Conservation (phyloP, 2,888 invertebrate genomes). For the Cheiracanthium punctorium region DNA sequence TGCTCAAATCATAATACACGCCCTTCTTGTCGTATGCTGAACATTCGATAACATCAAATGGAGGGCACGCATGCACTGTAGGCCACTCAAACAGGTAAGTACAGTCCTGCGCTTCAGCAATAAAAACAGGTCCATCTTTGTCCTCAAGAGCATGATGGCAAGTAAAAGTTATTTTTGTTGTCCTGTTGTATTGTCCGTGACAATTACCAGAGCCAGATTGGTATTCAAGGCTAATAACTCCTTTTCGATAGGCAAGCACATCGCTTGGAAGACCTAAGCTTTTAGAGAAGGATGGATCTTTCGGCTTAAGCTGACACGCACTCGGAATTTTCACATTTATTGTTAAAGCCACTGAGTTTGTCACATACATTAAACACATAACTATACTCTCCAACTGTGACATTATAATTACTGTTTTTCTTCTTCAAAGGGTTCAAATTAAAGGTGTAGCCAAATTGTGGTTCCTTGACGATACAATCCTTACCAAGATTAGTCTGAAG, state of each 20-base stretch:
- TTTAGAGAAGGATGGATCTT: slow-evolving; percentile 35
- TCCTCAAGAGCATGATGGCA: slow-evolving; percentile 61
- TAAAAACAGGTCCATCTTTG: slow-evolving; percentile 56
- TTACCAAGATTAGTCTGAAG: slow-evolving; percentile 71
- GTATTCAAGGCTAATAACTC: slow-evolving; percentile 56
- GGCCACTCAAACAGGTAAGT: slow-evolving; percentile 71
- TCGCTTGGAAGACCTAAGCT: slow-evolving; percentile 53
- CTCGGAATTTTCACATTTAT: slow-evolving; percentile 58
- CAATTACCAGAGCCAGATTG: slow-evolving; percentile 55
- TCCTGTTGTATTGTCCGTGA: slow-evolving; percentile 57
- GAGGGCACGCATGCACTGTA: slow-evolving; percentile 70
- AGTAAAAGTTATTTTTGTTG: slow-evolving; percentile 57
- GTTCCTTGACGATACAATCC: slow-evolving; percentile 74
- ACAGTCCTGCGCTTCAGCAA: slow-evolving; percentile 65
- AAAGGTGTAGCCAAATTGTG: slow-evolving; percentile 74
- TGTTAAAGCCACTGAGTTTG: slow-evolving; percentile 34
- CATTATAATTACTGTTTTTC: slow-evolving; percentile 72
- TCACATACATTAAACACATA: slow-evolving; percentile 70
- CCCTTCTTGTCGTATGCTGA: slow-evolving; percentile 42
- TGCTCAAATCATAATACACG: slow-evolving; percentile 48
- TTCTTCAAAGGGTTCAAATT: slow-evolving; percentile 74
- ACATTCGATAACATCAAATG: slow-evolving; percentile 58
- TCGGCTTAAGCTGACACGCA: slow-evolving; percentile 63
- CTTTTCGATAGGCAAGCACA: slow-evolving; percentile 38
- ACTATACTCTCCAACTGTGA: slow-evolving; percentile 57